These are phyloP conservation scores for Crepidodera aurea DNA, from an alignment of 2,888 invertebrate genomes.

Conservation along the genomic window DNA sequence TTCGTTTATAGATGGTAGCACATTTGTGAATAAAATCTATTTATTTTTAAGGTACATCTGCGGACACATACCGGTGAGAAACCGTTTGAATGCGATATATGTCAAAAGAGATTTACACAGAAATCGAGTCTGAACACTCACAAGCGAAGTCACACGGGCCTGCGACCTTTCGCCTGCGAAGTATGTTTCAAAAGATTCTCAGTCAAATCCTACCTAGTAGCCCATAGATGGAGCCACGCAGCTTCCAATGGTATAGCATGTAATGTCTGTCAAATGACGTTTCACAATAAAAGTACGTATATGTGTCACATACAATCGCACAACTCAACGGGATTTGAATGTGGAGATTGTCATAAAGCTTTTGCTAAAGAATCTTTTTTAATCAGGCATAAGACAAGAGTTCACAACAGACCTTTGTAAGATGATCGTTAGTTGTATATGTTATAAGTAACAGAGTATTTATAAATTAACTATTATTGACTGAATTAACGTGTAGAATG, in stretches of 20 bases:
- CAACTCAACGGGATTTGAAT: slow-evolving; percentile 75
- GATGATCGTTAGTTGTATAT: slow-evolving; percentile 4
- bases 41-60: slow-evolving; percentile 74
- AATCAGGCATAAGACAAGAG: slow-evolving; percentile 79
- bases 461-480: too few species aligned
- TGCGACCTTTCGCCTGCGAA: slow-evolving; percentile 80
- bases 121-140: slow-evolving; percentile 84
- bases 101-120: slow-evolving; percentile 81
- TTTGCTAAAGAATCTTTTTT: slow-evolving; percentile 82
- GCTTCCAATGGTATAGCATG: slow-evolving; percentile 74
- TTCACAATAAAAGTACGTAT: slow-evolving; percentile 79
- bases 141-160: slow-evolving; percentile 82
- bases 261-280: slow-evolving; percentile 76
- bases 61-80: slow-evolving; percentile 81
- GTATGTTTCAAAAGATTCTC: slow-evolving; percentile 82
- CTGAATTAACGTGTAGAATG: not conserved
- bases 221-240: slow-evolving; percentile 83
- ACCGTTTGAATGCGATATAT: slow-evolving; percentile 78
- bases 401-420: slow-evolving; percentile 65
- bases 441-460: too few species aligned
- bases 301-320: slow-evolving; percentile 80
- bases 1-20: too few species aligned
- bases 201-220: slow-evolving; percentile 82
- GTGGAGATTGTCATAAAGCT: slow-evolving; percentile 76
- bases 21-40: too few species aligned